Evolutionary conservation across 1,140 invertebrate genomes (phyloP).

Genomic region (Calycopis cecrops): DNA sequence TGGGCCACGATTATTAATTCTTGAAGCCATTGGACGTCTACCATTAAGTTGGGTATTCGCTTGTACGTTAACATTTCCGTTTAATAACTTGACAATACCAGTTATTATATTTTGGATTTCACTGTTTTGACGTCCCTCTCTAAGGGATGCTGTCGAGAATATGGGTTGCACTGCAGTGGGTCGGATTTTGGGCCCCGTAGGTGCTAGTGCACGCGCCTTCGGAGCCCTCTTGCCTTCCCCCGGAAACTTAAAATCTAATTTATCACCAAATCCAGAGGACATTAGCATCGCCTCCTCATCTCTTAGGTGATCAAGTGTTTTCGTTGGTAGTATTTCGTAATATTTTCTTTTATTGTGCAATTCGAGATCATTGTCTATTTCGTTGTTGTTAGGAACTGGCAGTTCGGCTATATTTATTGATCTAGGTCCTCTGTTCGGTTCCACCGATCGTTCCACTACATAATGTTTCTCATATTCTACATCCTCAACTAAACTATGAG

Average conservation of each 20-base stretch:
- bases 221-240: constrained; percentile 84
- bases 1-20: constrained; percentile 93
- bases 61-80: constrained; percentile 90
- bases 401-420: constrained; percentile 62
- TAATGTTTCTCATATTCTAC: constrained; percentile 42
- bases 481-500: constrained; percentile 42
- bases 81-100: constrained; percentile 90
- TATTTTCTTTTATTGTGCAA: constrained; percentile 65
- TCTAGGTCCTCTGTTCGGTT: constrained; percentile 53
- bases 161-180: constrained; percentile 69
- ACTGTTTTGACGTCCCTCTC: constrained; percentile 77
- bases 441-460: constrained; percentile 57
- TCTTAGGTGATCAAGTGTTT: constrained; percentile 48
- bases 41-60: constrained; percentile 78
- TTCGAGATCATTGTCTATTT: constrained; percentile 67
- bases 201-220: constrained; percentile 76
- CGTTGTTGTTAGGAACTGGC: constrained; percentile 56
- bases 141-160: constrained; percentile 62
- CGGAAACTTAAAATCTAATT: constrained; percentile 73
- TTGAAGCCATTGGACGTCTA: constrained; percentile 76
- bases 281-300: constrained; percentile 52
- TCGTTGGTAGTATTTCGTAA: constrained; percentile 68
- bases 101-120: constrained; percentile 94
- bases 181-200: constrained; percentile 79
- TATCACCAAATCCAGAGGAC: constrained; percentile 57